Evolutionary conservation across 2,113 vertebrate species (phyloP), one percentile per base, ranked within the genome.

Genomic region (Pseudolaguvia tuberculata): DNA sequence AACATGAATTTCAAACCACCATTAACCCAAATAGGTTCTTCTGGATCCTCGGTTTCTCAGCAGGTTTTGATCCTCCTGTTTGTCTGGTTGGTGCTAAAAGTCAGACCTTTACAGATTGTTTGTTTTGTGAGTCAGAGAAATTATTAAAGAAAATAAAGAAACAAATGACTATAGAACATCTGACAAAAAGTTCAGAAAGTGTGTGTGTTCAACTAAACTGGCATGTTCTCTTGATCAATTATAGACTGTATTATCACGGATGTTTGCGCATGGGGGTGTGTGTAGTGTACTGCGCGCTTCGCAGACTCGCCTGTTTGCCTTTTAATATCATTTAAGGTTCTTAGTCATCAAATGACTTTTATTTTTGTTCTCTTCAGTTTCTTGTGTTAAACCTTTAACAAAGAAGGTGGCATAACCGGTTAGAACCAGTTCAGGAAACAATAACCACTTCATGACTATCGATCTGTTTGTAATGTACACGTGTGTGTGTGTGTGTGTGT

Each of bases 181-280:
- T 27, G 15, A 13, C n/a, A 4, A 31, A n/a, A 68, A 29, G 25
- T 51, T 35, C 20, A 21, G 42, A 17, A 21, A 8, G 47, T 11
- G n/a, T 53, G 21, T 57, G 50, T 47, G 45, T 62, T 21, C 53
- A 59, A 42, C 7, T 50, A 27, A 69, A 67, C 27, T 55, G 74
- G 65, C 15, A 55, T 59, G 65, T 59, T 45, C 74, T 39, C n/a
- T n/a, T n/a, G n/a, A n/a, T n/a, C n/a, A n/a, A n/a, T n/a, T n/a
- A 10, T 51, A 57, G 52, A 27, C 27, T 14, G 11, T 25, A 23
- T 2, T 5, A 27, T 47, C 47, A 50, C 52, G 45, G 55, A 61
- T 78, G 77, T 78, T 73, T 78, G 70, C 69, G 50, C 50, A 55
- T 39, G 23, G 47, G 4, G 6, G 62, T 57, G 48, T 80, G 42